phyloP scores from a whole-genome alignment of 2,797 vertebrate genomes.

The Falco naumanni region DNA sequence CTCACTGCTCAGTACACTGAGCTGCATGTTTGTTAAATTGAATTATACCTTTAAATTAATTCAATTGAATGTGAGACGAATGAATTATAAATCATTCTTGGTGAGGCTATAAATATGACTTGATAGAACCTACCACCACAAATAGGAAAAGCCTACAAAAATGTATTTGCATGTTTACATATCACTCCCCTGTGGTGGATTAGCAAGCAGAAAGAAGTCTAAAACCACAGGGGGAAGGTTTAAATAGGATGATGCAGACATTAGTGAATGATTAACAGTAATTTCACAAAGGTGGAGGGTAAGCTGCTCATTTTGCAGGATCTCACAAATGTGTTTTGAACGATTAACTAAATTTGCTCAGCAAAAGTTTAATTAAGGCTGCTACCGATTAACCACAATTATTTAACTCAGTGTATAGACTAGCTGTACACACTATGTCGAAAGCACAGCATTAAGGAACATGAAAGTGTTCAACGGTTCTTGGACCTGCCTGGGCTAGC shows the following conservation, averaged over 20 bases:
- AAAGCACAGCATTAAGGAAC: neutral
- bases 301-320: conserved; percentile 66
- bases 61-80: conserved; percentile 39
- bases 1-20: neutral
- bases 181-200: conserved; percentile 67
- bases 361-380: conserved; percentile 57
- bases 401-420: neutral
- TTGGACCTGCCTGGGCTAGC: neutral
- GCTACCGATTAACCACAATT: conserved; percentile 8
- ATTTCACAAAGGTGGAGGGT: conserved; percentile 72
- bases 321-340: conserved; percentile 72
- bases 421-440: neutral
- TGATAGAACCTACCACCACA: conserved; percentile 34
- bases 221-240: conserved; percentile 70
- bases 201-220: conserved; percentile 66
- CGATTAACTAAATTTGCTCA: conserved; percentile 65
- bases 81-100: conserved; percentile 60
- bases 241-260: conserved; percentile 72
- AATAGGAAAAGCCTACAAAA: conserved; percentile 58
- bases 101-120: conserved; percentile 52
- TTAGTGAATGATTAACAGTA: conserved; percentile 76
- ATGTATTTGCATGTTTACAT: conserved; percentile 63
- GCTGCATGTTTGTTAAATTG: conserved; percentile 26
- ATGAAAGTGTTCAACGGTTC: neutral
- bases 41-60: conserved; percentile 63